Base-by-base conservation (phyloP, 2,113 vertebrate species). In the Paedocypris sp. region DNA sequence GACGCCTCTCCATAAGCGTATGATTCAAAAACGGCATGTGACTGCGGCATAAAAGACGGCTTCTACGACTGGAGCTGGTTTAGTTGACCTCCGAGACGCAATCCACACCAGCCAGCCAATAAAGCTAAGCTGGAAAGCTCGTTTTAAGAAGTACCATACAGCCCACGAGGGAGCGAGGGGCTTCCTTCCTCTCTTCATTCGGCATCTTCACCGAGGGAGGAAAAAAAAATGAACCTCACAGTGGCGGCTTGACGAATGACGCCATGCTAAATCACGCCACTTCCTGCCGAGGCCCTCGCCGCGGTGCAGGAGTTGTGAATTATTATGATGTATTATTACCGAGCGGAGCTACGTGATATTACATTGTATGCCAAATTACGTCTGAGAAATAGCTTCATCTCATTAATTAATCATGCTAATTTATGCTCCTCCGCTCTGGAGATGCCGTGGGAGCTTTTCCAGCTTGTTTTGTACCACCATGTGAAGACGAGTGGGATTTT, bases 261-360 rank as follows among this genome's bases (percentile, higher is more conserved):
- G 62, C 56, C 25, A 43, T 19, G 46, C 50, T 71, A 74, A 71
- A 74, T 74, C 72, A 68, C 46, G 46, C 68, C 47, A 64, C 65
- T 62, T 71, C 68, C 70, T 69, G 59, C 54, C 70, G 52, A 8
- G 28, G 46, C 46, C 29, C 70, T 62, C 52, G 35, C 70, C 26
- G 41, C 5, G 58, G 51, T 62, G 52, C 62, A 29, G 58, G 43
- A 58, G 62, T 65, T 26, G 61, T 71, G 68, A 74, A 71, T 74
- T 74, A 74, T 71, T 64, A 67, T 62, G 68, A 74, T 71, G 62
- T 63, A 74, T 74, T 68, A 68, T 62, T 62, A 74, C 66, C 35
- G 58, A 35, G 57, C 41, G 22, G 68, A 48, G 59, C 61, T 49
- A 74, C 68, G 67, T 67, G 68, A 67, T 63, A 74, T 66, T 53